Evolutionary conservation across 2,888 invertebrate species (phyloP), one percentile per base, ranked within the genome.

Genomic region (Phrixothrix hirtus): DNA sequence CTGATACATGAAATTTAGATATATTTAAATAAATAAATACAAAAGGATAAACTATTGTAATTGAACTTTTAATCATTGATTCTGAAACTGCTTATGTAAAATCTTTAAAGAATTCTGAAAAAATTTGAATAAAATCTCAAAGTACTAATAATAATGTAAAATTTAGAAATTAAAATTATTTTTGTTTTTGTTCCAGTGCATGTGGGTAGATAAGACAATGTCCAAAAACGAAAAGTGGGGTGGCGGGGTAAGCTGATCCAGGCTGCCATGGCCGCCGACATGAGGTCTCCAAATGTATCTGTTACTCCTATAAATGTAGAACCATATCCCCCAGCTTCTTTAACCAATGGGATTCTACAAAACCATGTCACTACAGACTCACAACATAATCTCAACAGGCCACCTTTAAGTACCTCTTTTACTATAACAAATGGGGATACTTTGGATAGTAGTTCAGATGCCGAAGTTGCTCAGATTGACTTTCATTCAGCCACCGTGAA

Each of bases 381-480:
- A 15, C 51, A 43, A 26, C 46, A 32, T 29, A 15, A 34, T 9
- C 46, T 34, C 21, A 53, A 47, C 25, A 45, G 48, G 4, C 44
- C 49, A 14, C 53, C 60, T 25, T 35, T 46, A 11, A 38, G 16
- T 44, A 39, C 43, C 13, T 26, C 42, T 6, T 12, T 36, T 41
- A 38, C 47, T 2, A 37, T 43, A 27, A 48, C 27, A 27, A 51
- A 49, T 39, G 51, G 50, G n/a, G 70, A 68, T 44, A 54, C 77
- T 17, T 78, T 79, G 57, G 87, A 87, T 71, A 86, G 86, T 66
- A 84, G 83, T 70, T 83, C 83, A 55, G 89, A 89, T 71, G 87
- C 87, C n/a, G 89, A 89, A 73, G 86, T 89, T 66, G 88, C 88
- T 69, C 86, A 86, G 67, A 88, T 89, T 58, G 88, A 88, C 71